These are phyloP conservation scores for Neopipo cinnamomea DNA, from an alignment of 2,113 vertebrate genomes.

Conservation along the genomic window DNA sequence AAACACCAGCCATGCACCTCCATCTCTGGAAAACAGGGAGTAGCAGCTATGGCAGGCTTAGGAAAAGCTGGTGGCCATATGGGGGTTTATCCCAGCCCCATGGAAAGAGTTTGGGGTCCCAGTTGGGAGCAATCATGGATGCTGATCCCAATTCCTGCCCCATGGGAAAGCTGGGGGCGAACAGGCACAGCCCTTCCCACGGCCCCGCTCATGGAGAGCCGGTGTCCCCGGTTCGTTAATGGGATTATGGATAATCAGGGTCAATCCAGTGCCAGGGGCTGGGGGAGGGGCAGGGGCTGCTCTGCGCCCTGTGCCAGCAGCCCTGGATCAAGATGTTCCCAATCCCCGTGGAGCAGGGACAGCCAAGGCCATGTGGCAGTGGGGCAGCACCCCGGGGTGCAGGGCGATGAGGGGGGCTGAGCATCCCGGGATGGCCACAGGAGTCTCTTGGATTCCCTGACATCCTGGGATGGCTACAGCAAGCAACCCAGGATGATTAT, in stretches of 20 bases:
- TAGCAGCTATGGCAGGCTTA: accelerated
- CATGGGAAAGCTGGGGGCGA: accelerated
- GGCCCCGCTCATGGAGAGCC: neutral
- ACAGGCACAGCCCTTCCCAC: accelerated
- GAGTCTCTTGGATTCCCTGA: neutral
- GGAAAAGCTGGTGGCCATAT: accelerated
- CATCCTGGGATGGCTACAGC: accelerated
- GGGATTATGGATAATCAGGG: neutral
- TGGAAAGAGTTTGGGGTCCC: accelerated
- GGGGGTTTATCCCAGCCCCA: neutral
- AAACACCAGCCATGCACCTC: accelerated
- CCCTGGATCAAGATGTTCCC: accelerated
- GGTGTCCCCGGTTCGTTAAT: neutral
- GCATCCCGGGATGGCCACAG: accelerated
- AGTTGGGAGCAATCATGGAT: accelerated
- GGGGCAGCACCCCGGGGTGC: neutral
- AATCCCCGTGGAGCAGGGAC: accelerated
- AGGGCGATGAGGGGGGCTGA: accelerated
- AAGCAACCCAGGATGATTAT: neutral
- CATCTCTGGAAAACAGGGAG: neutral
- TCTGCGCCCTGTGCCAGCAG: accelerated
- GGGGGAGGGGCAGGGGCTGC: neutral
- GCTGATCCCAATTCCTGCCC: neutral
- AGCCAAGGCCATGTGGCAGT: accelerated
- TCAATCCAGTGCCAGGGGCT: neutral